Evolutionary conservation across 2,113 vertebrate species (phyloP).

Genomic region (Regulus satrapa): DNA sequence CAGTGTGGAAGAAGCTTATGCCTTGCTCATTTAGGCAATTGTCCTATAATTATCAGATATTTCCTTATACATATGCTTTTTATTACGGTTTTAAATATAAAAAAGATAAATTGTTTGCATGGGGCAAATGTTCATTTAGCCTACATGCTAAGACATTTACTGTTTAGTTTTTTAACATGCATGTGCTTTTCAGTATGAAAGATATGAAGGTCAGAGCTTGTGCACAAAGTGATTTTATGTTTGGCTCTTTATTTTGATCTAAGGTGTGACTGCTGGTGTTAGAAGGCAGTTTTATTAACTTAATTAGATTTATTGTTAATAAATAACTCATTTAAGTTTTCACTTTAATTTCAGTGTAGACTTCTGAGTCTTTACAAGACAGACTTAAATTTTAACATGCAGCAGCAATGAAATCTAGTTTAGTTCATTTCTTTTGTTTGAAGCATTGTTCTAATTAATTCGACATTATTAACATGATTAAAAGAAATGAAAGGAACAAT

Average conservation of each 20-base stretch:
- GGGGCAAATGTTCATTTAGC: background rate
- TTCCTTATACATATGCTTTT: background rate
- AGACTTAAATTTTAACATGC: background rate
- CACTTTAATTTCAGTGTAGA: background rate
- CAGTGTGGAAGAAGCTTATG: background rate
- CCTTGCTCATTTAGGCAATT: background rate
- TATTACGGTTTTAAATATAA: background rate
- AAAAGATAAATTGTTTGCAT: background rate
- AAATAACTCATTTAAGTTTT: slow-evolving; percentile 8
- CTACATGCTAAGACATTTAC: background rate
- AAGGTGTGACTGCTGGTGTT: slow-evolving; percentile 32
- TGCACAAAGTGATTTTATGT: background rate
- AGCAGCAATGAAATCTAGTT: background rate
- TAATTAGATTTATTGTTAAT: slow-evolving; percentile 39
- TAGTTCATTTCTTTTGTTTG: background rate
- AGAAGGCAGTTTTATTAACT: background rate
- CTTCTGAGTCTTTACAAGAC: slow-evolving; percentile 7
- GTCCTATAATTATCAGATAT: background rate
- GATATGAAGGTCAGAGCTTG: background rate
- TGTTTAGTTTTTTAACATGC: background rate
- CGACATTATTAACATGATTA: background rate
- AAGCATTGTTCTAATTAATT: slow-evolving; percentile 10
- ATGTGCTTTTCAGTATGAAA: background rate
- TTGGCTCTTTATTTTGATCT: slow-evolving; percentile 36
- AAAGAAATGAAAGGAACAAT: background rate